These are phyloP conservation scores for Nanger granti DNA, from an alignment of 2,113 vertebrate genomes.

Conservation along the genomic window DNA sequence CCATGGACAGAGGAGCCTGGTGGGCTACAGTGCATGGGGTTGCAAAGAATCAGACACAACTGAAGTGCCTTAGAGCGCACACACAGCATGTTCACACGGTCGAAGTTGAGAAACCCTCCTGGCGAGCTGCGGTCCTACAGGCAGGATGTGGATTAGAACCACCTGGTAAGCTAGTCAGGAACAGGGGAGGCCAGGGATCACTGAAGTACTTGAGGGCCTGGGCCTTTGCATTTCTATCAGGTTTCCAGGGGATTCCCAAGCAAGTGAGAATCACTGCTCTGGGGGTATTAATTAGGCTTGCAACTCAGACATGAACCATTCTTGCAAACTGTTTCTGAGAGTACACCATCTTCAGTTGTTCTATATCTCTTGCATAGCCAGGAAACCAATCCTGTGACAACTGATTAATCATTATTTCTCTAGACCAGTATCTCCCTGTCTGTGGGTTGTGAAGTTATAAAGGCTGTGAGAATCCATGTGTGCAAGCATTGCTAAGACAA, in stretches of 20 bases:
- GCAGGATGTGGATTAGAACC: neutral
- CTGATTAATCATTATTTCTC: neutral
- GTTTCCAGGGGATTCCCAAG: neutral
- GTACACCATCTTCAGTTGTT: neutral
- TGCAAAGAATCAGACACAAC: neutral
- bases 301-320: neutral
- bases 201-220: neutral
- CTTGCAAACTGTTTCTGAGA: neutral
- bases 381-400: neutral
- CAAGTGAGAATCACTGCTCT: neutral
- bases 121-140: neutral
- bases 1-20: neutral
- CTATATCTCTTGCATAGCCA: neutral
- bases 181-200: fast-evolving
- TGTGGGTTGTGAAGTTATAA: neutral
- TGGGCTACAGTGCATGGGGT: fast-evolving
- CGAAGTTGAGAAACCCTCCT: neutral
- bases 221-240: neutral
- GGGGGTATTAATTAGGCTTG: neutral
- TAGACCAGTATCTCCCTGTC: neutral
- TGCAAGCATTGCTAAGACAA: neutral
- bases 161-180: neutral
- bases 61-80: neutral
- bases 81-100: neutral
- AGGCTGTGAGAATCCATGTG: neutral